Conservation (phyloP, 2,888 invertebrate genomes). For the Amblyteles armatorius region DNA sequence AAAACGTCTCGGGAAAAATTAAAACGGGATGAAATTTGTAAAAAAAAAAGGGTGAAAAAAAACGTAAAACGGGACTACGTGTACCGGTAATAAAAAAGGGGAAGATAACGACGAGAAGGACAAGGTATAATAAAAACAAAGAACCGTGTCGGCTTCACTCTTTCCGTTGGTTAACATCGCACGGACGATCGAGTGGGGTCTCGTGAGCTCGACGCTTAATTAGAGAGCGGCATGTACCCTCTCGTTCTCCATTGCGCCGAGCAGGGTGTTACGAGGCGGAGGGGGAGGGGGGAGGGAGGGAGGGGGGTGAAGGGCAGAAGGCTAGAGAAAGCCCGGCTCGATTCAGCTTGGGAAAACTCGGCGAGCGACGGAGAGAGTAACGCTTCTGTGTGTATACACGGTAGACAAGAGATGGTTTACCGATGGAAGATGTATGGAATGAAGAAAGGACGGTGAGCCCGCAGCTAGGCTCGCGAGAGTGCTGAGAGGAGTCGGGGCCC, state of each 20-base stretch:
- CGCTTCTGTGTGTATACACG: slow-evolving; percentile 28
- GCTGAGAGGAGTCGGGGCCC: slow-evolving; percentile 52
- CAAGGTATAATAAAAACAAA: slow-evolving; percentile 28
- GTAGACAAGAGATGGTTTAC: slow-evolving; percentile 39
- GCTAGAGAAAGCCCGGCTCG: slow-evolving; percentile 52
- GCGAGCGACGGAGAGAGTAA: slow-evolving; percentile 28
- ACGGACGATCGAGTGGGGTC: slow-evolving; percentile 48
- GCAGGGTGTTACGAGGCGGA: slow-evolving; percentile 3
- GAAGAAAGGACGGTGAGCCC: slow-evolving; percentile 19
- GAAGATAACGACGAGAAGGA: slow-evolving; percentile 9
- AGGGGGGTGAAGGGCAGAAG: slow-evolving; percentile 44
- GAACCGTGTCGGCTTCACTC: slow-evolving; percentile 15
- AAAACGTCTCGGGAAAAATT: slow-evolving; percentile 14
- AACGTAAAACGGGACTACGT: neutral
- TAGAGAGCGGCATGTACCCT: slow-evolving; percentile 47
- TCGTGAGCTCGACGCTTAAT: slow-evolving; percentile 60
- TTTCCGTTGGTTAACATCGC: slow-evolving; percentile 43
- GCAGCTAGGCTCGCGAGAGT: slow-evolving; percentile 40
- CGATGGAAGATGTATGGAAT: slow-evolving; percentile 60
- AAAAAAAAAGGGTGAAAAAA: slow-evolving; percentile 20
- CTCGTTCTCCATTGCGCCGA: slow-evolving; percentile 17
- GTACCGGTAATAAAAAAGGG: slow-evolving; percentile 23
- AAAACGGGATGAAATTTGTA: slow-evolving; percentile 30
- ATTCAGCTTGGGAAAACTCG: slow-evolving; percentile 56
- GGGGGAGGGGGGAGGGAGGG: neutral